Base-by-base conservation (phyloP, 1,140 invertebrate species). In the Diorhabda elongata region DNA sequence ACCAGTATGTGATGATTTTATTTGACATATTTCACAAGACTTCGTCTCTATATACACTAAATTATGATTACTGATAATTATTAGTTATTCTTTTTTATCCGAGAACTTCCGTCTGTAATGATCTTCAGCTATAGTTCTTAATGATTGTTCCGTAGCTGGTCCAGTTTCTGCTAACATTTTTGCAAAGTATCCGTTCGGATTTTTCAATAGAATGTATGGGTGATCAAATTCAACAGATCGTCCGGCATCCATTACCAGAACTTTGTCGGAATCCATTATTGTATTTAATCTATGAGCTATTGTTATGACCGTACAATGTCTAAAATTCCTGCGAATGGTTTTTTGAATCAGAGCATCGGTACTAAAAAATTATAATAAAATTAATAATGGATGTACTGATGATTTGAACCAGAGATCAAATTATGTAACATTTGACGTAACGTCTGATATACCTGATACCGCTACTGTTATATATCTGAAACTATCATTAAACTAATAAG, bases 201-300 rank as follows among this genome's bases (percentile, higher is more conserved):
- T 86, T 71, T 87, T 83, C 7, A 90, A 74, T 58, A 92, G 78
- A 26, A 84, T 74, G 66, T 86, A 79, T 0, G 91, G 90, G 74
- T 85, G 83, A 62, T 89, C 91, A 77, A 90, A 90, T 81, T 94
- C 92, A 9, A 81, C 81, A 0, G 81, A 79, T 64, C 89, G 83
- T 80, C 92, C 86, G 61, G 85, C 83, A 70, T 91, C 87, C 82
- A 92, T 84, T 0, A 90, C 88, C 74, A 92, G 76, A 61, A 92
- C 85, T 63, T 86, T 85, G 80, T 89, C 89, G 5, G 87, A 90
- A 77, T 95, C 92, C 88, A 95, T 91, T 58, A 94, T 91, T 2
- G 92, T 94, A 77, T 94, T 90, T 6, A 92, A 76, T 64, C 90
- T 81, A 79, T 92, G 90, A 5, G 90, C 90, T 56, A 92, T 90